Evolutionary conservation across 2,888 invertebrate species (phyloP), one percentile per base, ranked within the genome.

Genomic region (Tyria jacobaeae): DNA sequence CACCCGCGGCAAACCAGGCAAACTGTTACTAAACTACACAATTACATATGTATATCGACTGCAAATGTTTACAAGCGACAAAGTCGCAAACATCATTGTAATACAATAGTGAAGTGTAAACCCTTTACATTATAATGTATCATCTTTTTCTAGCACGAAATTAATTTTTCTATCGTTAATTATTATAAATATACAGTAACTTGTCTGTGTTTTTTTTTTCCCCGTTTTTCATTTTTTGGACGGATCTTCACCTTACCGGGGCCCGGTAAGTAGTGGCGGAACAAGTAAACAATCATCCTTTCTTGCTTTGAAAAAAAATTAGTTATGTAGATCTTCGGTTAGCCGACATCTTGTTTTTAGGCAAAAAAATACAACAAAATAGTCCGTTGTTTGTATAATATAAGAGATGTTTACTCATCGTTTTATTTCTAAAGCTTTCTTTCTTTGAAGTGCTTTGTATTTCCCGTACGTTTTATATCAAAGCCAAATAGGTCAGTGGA

Each of bases 401-500:
- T 80, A 80, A 76, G 78, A 84, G 82, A 79, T 77, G 84, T 83
- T 85, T 89, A 90, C 83, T 88, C 86, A 82, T 87, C 86, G 83
- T 85, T 88, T 83, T 78, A 81, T 82, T 87, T 90, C 90, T 89
- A 86, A 83, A 74, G 79, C 81, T 82, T 82, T 83, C 82, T 80
- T 84, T 47, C n/a, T 35, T 21, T 72, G 66, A 81, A 78, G 82
- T 82, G 88, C 89, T 89, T 89, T 88, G 86, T 87, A 85, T 81
- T 81, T 79, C 76, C 70, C 80, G 82, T 87, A 84, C 86, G 86
- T 86, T 89, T 87, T 89, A 86, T 89, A 89, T 89, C 83, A 86
- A 89, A 89, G 87, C 87, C 86, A 91, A 90, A 88, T 90, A 80
- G 90, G 90, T 90, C 90, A 89, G 85, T 78, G 82, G 84, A 84